Conservation (phyloP, 2,888 invertebrate species). For the Hirtodrosophila histrioides region DNA sequence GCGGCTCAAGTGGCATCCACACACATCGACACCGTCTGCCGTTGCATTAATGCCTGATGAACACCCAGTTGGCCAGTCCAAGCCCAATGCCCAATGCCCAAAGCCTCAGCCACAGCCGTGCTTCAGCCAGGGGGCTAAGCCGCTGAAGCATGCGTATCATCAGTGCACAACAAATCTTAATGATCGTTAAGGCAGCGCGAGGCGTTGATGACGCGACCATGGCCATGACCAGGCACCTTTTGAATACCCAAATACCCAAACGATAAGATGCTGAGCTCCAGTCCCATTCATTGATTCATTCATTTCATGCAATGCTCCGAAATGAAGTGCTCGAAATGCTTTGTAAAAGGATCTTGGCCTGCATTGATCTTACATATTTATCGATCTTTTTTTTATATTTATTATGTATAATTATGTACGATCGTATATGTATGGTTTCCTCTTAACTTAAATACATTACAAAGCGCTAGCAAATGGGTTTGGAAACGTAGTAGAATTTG, state of each 20-base stretch:
- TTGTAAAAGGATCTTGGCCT: conserved; percentile 49
- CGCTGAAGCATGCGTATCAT: conserved; percentile 73
- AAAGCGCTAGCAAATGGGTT: conserved; percentile 68
- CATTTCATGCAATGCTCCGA: conserved; percentile 59
- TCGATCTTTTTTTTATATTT: conserved; percentile 44
- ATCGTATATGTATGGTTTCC: conserved; percentile 46
- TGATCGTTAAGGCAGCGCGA: conserved; percentile 62
- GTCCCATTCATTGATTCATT: conserved; percentile 74
- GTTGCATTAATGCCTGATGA: conserved; percentile 72
- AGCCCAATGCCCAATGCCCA: neutral
- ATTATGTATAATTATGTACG: conserved; percentile 56
- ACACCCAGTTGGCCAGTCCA: conserved; percentile 65
- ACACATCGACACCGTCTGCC: conserved; percentile 54
- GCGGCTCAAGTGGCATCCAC: conserved; percentile 66
- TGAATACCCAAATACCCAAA: conserved; percentile 40
- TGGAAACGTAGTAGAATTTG: conserved; percentile 57
- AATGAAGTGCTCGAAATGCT: conserved; percentile 69
- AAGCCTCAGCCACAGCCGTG: conserved; percentile 7
- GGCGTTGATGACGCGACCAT: conserved; percentile 61
- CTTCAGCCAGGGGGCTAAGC: conserved; percentile 55
- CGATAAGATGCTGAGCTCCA: conserved; percentile 37
- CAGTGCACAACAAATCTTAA: conserved; percentile 71
- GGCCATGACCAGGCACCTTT: conserved; percentile 66
- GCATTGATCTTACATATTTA: conserved; percentile 33
- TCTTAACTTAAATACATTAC: conserved; percentile 65